Evolutionary conservation across 1,140 invertebrate genomes (phyloP).

Genomic region (Parasteatoda tepidariorum): DNA sequence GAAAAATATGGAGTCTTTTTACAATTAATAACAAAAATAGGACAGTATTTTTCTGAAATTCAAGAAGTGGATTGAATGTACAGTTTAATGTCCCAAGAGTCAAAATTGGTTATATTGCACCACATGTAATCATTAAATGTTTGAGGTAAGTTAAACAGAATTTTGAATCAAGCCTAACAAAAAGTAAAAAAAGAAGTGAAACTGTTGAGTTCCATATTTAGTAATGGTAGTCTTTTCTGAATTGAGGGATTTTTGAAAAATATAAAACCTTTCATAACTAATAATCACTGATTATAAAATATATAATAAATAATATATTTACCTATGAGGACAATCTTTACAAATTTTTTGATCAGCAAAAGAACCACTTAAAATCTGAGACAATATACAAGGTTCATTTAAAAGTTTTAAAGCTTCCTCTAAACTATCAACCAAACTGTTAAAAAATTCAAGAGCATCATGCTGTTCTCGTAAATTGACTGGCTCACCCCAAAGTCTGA

Average conservation of each 20-base stretch:
- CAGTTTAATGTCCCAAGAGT: too few relatives aligned
- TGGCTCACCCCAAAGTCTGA: conserved; percentile 87
- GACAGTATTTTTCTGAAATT: too few relatives aligned
- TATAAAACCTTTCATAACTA: background rate
- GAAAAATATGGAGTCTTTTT: too few relatives aligned
- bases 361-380: conserved; percentile 93
- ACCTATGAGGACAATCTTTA: conserved; percentile 97
- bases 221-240: background rate
- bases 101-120: too few relatives aligned
- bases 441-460: conserved; percentile 99
- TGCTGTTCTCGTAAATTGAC: conserved; percentile 98
- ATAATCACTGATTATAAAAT: too few relatives aligned
- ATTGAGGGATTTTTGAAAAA: background rate
- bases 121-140: too few relatives aligned
- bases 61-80: too few relatives aligned
- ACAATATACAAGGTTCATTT: conserved; percentile 91
- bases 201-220: background rate
- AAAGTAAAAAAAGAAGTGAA: background rate
- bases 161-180: too few relatives aligned
- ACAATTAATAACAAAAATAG: too few relatives aligned
- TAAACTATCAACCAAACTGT: conserved; percentile 95
- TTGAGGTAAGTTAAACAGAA: too few relatives aligned
- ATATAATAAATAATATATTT: conserved; percentile 66
- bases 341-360: conserved; percentile 99
- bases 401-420: conserved; percentile 96